Evolutionary conservation across 2,113 vertebrate genomes (phyloP), one percentile per base, ranked within the genome.

Genomic region (Dendropsophus ebraccatus): DNA sequence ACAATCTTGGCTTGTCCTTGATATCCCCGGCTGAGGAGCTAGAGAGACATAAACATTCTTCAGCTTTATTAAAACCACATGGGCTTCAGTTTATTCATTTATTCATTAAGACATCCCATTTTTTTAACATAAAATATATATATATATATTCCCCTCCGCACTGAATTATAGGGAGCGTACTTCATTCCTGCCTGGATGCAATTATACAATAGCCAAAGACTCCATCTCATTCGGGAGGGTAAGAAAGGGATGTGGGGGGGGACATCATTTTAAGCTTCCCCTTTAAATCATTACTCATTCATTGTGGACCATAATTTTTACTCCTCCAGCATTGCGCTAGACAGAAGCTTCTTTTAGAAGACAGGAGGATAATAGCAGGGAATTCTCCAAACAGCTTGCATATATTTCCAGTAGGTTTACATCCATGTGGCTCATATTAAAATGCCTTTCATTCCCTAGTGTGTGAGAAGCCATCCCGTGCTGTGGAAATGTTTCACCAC

Each of bases 271-370:
- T 74, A 87, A 72, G 73, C 69, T 81, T 45, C 23, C 21, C 67
- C 62, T 86, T 86, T 87, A 87, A 87, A 81, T 87, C 85, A 87
- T 87, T 81, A 81, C 78, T 87, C 78, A 87, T 87, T 87, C 52
- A 81, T 74, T 87, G 74, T 41, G 74, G 78, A 65, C 85, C 77
- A 81, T 74, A 81, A 81, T 87, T 81, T 50, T 28, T 81, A 54
- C 78, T 87, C 78, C 67, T 87, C 54, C 74, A 52, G 52, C 85
- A 74, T 17, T 37, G 41, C 12, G 32, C 67, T 81, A 74, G 85
- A 87, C 85, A 87, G 85, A 87, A 81, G 77, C 78, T 81, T 73
- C 54, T 86, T 72, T 87, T 87, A 62, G 73, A 73, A 62, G 77
- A 21, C 50, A 73, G 56, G 35, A 62, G 65, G 49, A 78, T 67